Evolutionary conservation across 2,888 invertebrate species (phyloP).

Genomic region (Actias luna): DNA sequence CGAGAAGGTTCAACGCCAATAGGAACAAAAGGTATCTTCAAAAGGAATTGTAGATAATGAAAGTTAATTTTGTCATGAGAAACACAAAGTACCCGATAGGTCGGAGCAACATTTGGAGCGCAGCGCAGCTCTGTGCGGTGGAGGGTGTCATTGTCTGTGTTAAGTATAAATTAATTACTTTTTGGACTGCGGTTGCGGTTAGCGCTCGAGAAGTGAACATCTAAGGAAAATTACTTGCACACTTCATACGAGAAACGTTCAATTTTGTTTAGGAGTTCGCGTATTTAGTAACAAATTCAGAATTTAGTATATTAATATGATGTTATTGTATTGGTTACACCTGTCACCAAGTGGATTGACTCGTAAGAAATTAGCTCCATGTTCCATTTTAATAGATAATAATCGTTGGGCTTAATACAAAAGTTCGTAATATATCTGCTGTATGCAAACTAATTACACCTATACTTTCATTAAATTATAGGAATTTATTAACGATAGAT

Average conservation of each 20-base stretch:
- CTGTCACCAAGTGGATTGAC: background rate
- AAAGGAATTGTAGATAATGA: constrained; percentile 34
- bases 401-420: background rate
- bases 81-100: constrained; percentile 32
- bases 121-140: constrained; percentile 9
- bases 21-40: constrained; percentile 22
- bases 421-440: background rate
- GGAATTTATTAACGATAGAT: background rate
- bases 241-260: constrained; percentile 17
- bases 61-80: constrained; percentile 32
- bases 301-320: background rate
- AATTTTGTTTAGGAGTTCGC: constrained; percentile 15
- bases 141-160: constrained; percentile 39
- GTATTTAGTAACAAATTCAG: background rate
- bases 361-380: background rate
- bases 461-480: too few species aligned
- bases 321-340: background rate
- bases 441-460: background rate
- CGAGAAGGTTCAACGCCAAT: background rate
- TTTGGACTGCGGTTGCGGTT: constrained; percentile 35
- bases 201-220: constrained; percentile 23
- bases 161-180: constrained; percentile 48
- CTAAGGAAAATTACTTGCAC: constrained; percentile 25
- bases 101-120: constrained; percentile 32
- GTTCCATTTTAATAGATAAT: background rate